phyloP scores from a whole-genome alignment of 2,113 vertebrate species.

The Sardina pilchardus region DNA sequence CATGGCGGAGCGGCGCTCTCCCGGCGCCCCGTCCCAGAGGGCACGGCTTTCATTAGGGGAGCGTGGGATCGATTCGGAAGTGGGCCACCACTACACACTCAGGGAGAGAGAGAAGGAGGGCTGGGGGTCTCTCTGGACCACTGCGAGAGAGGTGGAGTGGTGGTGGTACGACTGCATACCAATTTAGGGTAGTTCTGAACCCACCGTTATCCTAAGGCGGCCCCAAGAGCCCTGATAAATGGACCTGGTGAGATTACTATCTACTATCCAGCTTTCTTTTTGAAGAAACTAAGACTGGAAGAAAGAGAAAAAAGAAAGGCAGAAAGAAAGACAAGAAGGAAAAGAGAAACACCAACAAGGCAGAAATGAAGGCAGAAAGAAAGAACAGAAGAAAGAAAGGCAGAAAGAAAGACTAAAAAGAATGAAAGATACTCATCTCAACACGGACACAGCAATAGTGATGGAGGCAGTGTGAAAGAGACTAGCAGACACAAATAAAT shows the following conservation, averaged over 20 bases:
- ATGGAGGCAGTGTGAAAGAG: neutral
- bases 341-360: no score
- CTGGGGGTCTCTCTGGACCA: conserved; percentile 27
- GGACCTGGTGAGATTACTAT: conserved; percentile 5
- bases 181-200: conserved; percentile 24
- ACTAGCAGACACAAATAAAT: neutral
- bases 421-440: neutral
- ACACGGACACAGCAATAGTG: neutral
- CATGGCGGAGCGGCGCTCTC: neutral
- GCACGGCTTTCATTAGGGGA: conserved; percentile 2
- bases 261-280: conserved; percentile 35
- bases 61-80: conserved; percentile 3
- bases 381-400: neutral
- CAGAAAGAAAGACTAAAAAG: neutral
- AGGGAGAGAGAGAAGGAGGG: neutral
- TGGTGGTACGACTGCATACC: conserved; percentile 40
- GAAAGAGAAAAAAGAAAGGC: neutral
- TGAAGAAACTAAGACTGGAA: neutral
- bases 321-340: neutral
- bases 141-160: conserved; percentile 15
- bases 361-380: neutral
- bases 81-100: conserved; percentile 1
- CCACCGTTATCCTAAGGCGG: conserved; percentile 9
- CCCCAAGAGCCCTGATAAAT: conserved; percentile 5
- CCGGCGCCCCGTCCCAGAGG: neutral